A percentile compares a stretch with the other conserved stretches of the same genome.
Conservation (phyloP, 2,888 invertebrate species). For the Sarcophaga subvicina region DNA sequence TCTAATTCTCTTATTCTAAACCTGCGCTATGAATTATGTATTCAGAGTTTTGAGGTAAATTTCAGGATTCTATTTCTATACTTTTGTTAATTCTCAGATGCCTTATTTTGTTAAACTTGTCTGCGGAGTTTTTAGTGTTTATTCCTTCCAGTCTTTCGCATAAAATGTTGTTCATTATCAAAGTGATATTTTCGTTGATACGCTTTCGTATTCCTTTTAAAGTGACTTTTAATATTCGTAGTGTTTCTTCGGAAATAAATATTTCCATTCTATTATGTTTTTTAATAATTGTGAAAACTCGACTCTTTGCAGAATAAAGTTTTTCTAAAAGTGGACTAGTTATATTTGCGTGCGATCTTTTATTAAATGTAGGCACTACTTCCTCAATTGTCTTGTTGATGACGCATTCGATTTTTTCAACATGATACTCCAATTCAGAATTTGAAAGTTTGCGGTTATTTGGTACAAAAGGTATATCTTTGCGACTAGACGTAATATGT, state of each 20-base stretch:
- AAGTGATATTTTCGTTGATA: not conserved
- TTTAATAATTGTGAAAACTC: not conserved
- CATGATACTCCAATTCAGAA: constrained; percentile 6
- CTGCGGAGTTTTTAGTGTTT: too few species aligned
- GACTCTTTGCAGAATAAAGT: not conserved
- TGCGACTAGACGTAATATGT: too few species aligned
- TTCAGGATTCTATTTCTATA: not conserved
- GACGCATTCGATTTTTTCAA: not conserved
- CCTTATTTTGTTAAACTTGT: too few species aligned
- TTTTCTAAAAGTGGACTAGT: too few species aligned
- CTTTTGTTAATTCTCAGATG: too few species aligned
- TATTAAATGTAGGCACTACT: too few species aligned
- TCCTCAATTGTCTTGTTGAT: not conserved
- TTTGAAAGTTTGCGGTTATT: constrained; percentile 14
- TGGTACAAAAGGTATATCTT: not conserved
- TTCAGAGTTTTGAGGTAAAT: not conserved
- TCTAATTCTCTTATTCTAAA: not conserved
- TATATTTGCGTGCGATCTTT: too few species aligned
- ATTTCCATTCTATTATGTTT: constrained; percentile 22
- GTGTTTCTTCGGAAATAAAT: not conserved
- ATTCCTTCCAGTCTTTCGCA: too few species aligned
- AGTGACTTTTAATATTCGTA: too few species aligned
- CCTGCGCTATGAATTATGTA: not conserved
- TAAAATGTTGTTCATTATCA: not conserved
- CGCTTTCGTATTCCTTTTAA: not conserved